Conservation (phyloP, 2,888 invertebrate species). For the Volucella bombylans region DNA sequence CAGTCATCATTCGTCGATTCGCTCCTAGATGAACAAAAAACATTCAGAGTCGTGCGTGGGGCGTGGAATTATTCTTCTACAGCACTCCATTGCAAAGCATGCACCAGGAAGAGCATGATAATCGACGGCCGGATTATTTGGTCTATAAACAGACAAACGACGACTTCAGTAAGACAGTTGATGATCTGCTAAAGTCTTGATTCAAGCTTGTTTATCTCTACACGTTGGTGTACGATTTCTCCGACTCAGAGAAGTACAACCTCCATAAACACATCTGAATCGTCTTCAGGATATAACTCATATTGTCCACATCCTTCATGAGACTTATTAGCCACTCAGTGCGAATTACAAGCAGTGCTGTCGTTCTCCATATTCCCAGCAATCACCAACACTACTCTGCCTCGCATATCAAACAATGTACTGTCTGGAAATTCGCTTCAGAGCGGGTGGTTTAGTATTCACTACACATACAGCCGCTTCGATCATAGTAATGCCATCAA, state of each 20-base stretch:
- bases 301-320: conserved; percentile 92
- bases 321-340: conserved; percentile 94
- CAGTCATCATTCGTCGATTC: conserved; percentile 92
- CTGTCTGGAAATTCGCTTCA: conserved; percentile 93
- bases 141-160: conserved; percentile 94
- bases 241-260: conserved; percentile 87
- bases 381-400: conserved; percentile 91
- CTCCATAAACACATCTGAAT: conserved; percentile 91
- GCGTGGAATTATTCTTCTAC: conserved; percentile 94
- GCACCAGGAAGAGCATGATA: conserved; percentile 93
- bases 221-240: conserved; percentile 91
- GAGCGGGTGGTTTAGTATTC: conserved; percentile 92
- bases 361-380: conserved; percentile 90
- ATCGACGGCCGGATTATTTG: conserved; percentile 93
- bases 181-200: conserved; percentile 95
- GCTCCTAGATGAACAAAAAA: conserved; percentile 89
- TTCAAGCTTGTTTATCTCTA: conserved; percentile 95
- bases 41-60: conserved; percentile 91
- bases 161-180: conserved; percentile 91
- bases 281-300: conserved; percentile 88
- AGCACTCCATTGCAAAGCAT: conserved; percentile 90
- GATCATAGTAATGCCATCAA: conserved; percentile 95
- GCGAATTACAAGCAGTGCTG: conserved; percentile 92
- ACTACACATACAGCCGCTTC: conserved; percentile 95
- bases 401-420: conserved; percentile 95